Base-by-base conservation (phyloP, 2,797 vertebrate genomes). In the Anniella stebbinsi region DNA sequence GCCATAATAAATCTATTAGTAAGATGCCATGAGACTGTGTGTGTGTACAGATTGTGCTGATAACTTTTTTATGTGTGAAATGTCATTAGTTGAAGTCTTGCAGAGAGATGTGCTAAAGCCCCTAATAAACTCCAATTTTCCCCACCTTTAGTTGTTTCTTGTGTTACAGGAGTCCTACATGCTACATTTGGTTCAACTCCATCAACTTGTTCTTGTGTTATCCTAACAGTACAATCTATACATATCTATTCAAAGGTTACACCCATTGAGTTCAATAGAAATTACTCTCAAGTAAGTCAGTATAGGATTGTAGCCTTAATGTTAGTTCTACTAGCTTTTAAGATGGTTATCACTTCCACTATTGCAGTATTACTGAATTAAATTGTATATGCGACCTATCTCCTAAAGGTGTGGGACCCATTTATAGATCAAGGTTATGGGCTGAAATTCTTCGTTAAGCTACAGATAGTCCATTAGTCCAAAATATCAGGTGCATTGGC, bases 381-480 rank as follows among this genome's bases (percentile, higher is more conserved):
- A 57, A 23, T 38, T 45, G 7, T 33, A 1, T 28, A 51, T 57
- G 51, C 10, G 11, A 21, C 8, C 30, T 88, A 36, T 15, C 45
- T 81, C 17, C 69, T 72, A 41, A 88, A 82, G 93, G 88, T 91
- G 78, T 0, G 4, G 94, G 92, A 96, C 92, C 91, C 91, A 93
- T 96, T 95, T 95, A 94, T 89, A 91, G 95, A 89, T 81, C 83
- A 89, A 95, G 69, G 90, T 94, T 70, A 80, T 93, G 88, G 92
- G 66, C 81, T 91, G 89, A 95, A 95, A 90, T 93, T 92, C 85
- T 93, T 88, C 84, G 88, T 88, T 92, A 89, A 91, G 48, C 66
- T 89, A 57, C n/a, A 45, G 30, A 17, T 57, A 69, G 48, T 89
- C 92, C 88, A 91, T 94, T 80, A 92, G 89, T 91, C 90, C 89